Conservation (phyloP, 2,113 vertebrate species). For the Sinocyclocheilus anophthalmus region DNA sequence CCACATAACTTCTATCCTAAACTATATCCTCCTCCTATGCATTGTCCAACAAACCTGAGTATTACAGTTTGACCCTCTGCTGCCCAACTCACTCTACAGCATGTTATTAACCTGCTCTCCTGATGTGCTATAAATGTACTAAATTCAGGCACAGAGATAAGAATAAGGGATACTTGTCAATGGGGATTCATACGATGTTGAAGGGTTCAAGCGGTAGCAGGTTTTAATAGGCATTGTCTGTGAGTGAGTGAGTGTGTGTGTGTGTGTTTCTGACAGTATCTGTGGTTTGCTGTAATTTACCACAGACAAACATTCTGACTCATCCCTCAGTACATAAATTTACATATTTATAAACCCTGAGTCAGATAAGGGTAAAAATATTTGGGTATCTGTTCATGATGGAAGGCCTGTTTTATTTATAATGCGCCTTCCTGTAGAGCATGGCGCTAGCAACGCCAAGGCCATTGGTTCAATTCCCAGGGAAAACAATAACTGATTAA, state of each 20-base stretch:
- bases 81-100: neutral
- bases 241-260: neutral
- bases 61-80: neutral
- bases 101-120: neutral
- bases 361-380: neutral
- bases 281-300: neutral
- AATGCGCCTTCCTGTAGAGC: neutral
- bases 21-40: neutral
- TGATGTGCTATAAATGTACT: neutral
- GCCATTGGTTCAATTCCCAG: too few relatives aligned
- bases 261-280: slow-evolving; percentile 25
- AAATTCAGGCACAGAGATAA: neutral
- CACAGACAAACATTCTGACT: neutral
- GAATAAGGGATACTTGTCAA: neutral
- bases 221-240: slow-evolving; percentile 25
- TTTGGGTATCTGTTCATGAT: neutral
- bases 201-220: slow-evolving; percentile 34
- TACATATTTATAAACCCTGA: neutral
- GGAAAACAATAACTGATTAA: too few relatives aligned
- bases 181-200: neutral
- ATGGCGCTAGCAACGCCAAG: too few relatives aligned
- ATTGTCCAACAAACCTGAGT: neutral
- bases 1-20: neutral
- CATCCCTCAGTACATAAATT: neutral
- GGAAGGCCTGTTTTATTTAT: neutral